Evolutionary conservation across 2,113 vertebrate species (phyloP), one percentile per base, ranked within the genome.

Genomic region (Larimichthys crocea): DNA sequence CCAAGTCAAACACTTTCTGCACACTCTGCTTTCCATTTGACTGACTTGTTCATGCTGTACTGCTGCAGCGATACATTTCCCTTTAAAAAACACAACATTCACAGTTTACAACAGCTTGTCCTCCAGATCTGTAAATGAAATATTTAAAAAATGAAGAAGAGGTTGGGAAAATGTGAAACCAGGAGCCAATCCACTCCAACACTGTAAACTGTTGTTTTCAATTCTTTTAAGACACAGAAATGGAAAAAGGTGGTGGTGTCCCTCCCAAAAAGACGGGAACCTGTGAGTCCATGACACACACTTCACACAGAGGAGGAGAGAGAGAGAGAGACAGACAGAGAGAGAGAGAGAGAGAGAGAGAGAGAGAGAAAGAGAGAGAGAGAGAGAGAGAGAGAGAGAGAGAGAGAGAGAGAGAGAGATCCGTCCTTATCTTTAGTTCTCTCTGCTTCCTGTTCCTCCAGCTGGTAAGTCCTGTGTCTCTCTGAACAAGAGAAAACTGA

Each of bases 221-320:
- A 74, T 75, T 72, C 75, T 74, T 83, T 85, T 80, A 86, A 86
- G 85, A 94, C 87, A 86, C 64, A 72, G 26, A 93, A 65, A 91
- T 77, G 75, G 84, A 83, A 62, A 86, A 82, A 75, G 57, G 40
- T 49, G 79, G 55, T 14, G 74, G 64, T 53, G 35, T 40, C 35
- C 44, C 66, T 83, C 86, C 85, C 56, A 59, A 84, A 80, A 80
- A 46, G 56, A 67, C 2, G 22, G 61, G 75, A 73, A 24, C 42
- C 82, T 76, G 72, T 74, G 66, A 66, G 77, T 88, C 85, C 75
- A 78, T 68, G 20, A 79, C 49, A 10, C 70, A 81, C 57, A 82
- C 57, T 49, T 68, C 63, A 69, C 75, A 78, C 84, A 84, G 49
- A 76, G 35, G 8, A 8, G 7, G 24, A 73, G 57, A 73, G 68